Evolutionary conservation across 1,140 invertebrate genomes (phyloP).

Genomic region (Scaptodrosophila lebanonensis): DNA sequence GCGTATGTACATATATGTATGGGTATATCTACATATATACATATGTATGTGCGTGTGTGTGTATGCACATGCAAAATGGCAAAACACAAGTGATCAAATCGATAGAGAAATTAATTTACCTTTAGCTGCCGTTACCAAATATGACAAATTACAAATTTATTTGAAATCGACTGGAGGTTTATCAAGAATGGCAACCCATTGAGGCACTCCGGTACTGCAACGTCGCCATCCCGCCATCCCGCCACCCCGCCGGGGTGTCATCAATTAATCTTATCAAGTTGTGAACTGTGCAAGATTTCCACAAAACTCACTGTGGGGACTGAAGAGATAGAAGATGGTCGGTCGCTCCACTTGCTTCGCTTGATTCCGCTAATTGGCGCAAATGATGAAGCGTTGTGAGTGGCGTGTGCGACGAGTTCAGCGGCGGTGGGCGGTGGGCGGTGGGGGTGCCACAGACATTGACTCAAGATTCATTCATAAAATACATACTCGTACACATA

Average conservation of each 20-base stretch:
- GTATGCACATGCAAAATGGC: slow-evolving; percentile 57
- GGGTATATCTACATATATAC: neutral
- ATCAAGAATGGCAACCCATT: too few relatives aligned
- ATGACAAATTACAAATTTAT: slow-evolving; percentile 73
- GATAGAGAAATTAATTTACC: slow-evolving; percentile 77
- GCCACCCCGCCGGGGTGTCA: too few relatives aligned
- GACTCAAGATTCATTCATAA: slow-evolving; percentile 47
- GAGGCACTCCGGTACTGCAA: too few relatives aligned
- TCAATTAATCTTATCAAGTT: slow-evolving; percentile 63
- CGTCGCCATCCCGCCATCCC: too few relatives aligned
- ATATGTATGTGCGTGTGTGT: slow-evolving; percentile 1
- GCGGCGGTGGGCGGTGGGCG: too few relatives aligned
- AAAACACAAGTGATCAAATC: slow-evolving; percentile 74
- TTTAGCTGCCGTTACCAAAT: slow-evolving; percentile 59
- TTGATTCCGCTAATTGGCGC: slow-evolving; percentile 69
- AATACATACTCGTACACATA: too few relatives aligned
- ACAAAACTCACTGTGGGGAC: neutral
- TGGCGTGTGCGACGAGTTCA: too few relatives aligned
- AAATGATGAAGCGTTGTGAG: slow-evolving; percentile 31
- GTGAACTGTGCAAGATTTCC: slow-evolving; percentile 63
- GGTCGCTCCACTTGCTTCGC: slow-evolving; percentile 16
- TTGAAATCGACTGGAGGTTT: slow-evolving; percentile 58
- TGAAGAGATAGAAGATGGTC: too few relatives aligned
- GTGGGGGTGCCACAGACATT: slow-evolving; percentile 17
- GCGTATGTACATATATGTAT: neutral